phyloP scores from a whole-genome alignment of 2,797 vertebrate genomes.

The Enteromius afrohamiltoni region DNA sequence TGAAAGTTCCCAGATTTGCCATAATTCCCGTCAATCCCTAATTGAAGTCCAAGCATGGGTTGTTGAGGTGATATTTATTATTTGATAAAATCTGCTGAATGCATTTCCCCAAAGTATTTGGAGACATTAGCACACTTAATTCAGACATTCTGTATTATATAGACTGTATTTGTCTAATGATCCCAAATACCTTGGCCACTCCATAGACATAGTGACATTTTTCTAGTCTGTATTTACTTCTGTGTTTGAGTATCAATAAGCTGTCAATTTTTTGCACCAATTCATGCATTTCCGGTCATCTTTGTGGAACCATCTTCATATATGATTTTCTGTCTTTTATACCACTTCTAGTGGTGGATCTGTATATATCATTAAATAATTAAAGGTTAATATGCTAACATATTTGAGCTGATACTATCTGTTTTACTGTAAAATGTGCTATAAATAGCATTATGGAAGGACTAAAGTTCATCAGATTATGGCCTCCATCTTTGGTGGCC shows the following conservation, averaged over 20 bases:
- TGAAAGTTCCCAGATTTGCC: background rate
- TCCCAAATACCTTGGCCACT: background rate
- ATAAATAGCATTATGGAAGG: background rate
- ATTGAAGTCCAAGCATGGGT: background rate
- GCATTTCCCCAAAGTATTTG: background rate
- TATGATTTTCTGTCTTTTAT: background rate
- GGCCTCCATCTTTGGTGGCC: background rate
- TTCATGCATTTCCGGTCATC: background rate
- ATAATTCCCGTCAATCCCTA: background rate
- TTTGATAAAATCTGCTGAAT: background rate
- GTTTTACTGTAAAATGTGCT: background rate
- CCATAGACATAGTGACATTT: background rate
- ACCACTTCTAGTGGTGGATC: background rate
- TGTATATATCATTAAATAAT: background rate
- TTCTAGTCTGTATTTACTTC: background rate
- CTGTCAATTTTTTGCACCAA: background rate
- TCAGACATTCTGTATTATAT: background rate
- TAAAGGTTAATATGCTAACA: background rate
- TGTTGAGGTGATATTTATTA: background rate
- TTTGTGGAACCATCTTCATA: background rate
- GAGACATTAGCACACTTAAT: background rate
- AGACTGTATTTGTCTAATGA: background rate
- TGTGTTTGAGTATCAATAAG: background rate
- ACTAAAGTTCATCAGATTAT: constrained; percentile 8
- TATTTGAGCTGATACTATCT: background rate